phyloP scores from a whole-genome alignment of 1,140 invertebrate species.

The Drosophila melanica region DNA sequence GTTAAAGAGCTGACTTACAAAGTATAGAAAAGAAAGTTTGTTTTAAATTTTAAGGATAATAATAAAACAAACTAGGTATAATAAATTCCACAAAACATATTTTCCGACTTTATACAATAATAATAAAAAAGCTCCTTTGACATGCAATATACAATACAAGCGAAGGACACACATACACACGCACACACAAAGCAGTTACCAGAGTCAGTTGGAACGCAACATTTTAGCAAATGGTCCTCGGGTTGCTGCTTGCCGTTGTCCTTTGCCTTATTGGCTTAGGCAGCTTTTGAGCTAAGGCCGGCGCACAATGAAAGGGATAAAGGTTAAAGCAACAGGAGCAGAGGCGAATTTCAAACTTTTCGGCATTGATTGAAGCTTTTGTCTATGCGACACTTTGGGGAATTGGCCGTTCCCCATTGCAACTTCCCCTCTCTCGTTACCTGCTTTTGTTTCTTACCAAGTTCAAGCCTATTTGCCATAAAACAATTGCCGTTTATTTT shows the following conservation, averaged over 20 bases:
- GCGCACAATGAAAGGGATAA: slow-evolving; percentile 58
- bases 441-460: not conserved
- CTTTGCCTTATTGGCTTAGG: slow-evolving; percentile 71
- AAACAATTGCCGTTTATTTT: slow-evolving; percentile 68
- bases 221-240: slow-evolving; percentile 57
- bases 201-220: slow-evolving; percentile 36
- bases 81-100: too few species aligned
- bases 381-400: slow-evolving; percentile 38
- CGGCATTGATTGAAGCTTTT: slow-evolving; percentile 72
- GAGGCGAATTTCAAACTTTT: slow-evolving; percentile 58
- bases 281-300: slow-evolving; percentile 53
- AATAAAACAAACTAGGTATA: too few species aligned
- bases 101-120: slow-evolving; percentile 1
- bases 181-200: not conserved
- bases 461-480: slow-evolving; percentile 25
- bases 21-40: too few species aligned
- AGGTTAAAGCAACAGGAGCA: slow-evolving; percentile 66
- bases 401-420: not conserved
- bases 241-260: slow-evolving; percentile 31
- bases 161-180: not conserved
- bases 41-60: too few species aligned
- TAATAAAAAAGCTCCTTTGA: slow-evolving; percentile 10
- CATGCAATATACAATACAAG: not conserved
- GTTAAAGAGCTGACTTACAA: too few species aligned
- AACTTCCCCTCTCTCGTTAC: not conserved